Conservation (phyloP, 2,113 vertebrate species). For the Sapayoa aenigma region DNA sequence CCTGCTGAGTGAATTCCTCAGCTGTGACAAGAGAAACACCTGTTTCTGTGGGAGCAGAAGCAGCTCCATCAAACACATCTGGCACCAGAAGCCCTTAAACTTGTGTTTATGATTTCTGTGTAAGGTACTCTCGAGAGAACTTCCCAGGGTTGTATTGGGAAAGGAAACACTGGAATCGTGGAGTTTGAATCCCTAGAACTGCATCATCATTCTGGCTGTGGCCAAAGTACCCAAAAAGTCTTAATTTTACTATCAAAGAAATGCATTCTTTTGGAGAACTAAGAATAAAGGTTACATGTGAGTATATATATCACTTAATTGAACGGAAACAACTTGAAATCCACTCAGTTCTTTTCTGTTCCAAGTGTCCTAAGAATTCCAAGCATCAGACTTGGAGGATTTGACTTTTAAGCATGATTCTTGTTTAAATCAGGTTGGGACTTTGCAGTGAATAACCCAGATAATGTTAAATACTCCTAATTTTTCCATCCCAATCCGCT, state of each 20-base stretch:
- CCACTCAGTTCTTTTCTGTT: neutral
- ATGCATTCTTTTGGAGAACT: neutral
- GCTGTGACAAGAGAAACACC: neutral
- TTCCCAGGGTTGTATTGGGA: too few relatives aligned
- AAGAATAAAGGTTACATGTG: neutral
- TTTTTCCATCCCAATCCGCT: neutral
- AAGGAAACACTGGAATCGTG: neutral
- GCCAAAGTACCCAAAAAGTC: neutral
- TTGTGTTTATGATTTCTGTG: neutral
- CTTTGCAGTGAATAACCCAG: neutral
- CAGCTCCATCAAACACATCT: neutral
- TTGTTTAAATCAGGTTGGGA: neutral
- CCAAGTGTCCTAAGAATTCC: neutral
- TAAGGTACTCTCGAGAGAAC: too few relatives aligned
- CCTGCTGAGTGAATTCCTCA: neutral
- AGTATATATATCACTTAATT: neutral
- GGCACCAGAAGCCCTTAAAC: neutral
- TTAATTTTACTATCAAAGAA: neutral
- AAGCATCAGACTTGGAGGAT: neutral
- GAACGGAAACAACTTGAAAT: neutral
- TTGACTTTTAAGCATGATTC: neutral
- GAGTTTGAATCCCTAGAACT: neutral
- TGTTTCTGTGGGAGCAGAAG: neutral
- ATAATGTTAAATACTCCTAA: neutral
- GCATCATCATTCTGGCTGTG: neutral